Evolutionary conservation across 2,113 vertebrate species (phyloP).

Genomic region (Leiothrix lutea): DNA sequence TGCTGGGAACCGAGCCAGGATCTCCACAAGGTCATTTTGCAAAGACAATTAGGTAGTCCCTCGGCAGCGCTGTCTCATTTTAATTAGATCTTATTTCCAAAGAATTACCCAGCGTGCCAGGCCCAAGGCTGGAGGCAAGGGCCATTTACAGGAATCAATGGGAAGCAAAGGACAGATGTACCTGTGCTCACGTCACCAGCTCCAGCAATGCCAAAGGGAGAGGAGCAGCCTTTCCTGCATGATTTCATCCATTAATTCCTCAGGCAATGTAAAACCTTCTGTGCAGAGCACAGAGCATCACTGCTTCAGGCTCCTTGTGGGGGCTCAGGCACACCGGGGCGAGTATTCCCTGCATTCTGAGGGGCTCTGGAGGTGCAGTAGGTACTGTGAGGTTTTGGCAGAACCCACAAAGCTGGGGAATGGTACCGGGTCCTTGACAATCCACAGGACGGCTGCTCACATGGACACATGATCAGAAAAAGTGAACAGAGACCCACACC

Average conservation of each 20-base stretch:
- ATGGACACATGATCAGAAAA: rapidly evolving
- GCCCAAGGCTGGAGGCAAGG: neutral
- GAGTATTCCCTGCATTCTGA: rapidly evolving
- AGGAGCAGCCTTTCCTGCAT: neutral
- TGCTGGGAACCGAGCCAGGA: conserved; percentile 8
- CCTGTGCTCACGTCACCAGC: neutral
- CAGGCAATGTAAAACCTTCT: rapidly evolving
- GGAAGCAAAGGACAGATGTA: neutral
- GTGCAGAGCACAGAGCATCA: neutral
- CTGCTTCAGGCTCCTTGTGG: neutral
- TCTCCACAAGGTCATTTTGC: conserved; percentile 45
- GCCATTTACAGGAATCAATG: neutral
- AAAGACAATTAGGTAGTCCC: conserved; percentile 63
- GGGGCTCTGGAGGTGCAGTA: rapidly evolving
- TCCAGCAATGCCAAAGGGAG: neutral
- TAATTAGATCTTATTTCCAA: conserved; percentile 58
- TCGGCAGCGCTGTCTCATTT: conserved; percentile 18
- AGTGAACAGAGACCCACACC: rapidly evolving
- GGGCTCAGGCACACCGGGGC: rapidly evolving
- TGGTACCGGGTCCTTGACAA: rapidly evolving
- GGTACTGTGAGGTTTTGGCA: neutral
- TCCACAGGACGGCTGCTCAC: rapidly evolving
- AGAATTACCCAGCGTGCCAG: conserved; percentile 18
- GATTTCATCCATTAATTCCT: neutral
- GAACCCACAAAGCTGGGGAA: neutral